Percentiles rank a stretch among this genome's conserved stretches.
These are phyloP conservation scores for Cosmorhoe ocellata DNA, from an alignment of 2,888 invertebrate genomes.

Conservation along the genomic window DNA sequence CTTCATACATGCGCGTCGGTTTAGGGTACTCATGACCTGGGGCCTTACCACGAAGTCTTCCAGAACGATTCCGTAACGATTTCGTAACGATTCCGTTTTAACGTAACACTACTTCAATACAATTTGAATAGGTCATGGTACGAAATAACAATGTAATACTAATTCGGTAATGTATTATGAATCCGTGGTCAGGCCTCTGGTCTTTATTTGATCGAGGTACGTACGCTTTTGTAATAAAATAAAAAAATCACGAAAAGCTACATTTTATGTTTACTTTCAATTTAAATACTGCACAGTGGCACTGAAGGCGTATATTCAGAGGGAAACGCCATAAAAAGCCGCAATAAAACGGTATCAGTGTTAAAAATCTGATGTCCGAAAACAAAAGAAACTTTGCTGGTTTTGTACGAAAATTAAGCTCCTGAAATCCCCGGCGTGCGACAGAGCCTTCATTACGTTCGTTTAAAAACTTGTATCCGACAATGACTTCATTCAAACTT, in stretches of 20 bases:
- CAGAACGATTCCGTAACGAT: too few relatives aligned
- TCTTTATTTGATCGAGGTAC: too few relatives aligned
- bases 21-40: too few relatives aligned
- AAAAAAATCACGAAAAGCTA: neutral
- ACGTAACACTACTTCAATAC: too few relatives aligned
- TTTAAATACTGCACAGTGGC: conserved; percentile 9
- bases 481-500: conserved; percentile 37
- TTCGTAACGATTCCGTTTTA: too few relatives aligned
- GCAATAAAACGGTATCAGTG: conserved; percentile 24
- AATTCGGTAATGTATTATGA: too few relatives aligned
- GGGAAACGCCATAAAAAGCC: conserved; percentile 10
- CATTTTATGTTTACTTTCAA: conserved; percentile 12
- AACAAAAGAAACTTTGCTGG: conserved; percentile 18
- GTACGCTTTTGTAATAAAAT: neutral
- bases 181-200: too few relatives aligned
- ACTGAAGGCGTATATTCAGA: conserved; percentile 12
- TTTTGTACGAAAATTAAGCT: conserved; percentile 12
- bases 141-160: too few relatives aligned
- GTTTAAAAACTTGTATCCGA: conserved; percentile 29
- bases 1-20: too few relatives aligned
- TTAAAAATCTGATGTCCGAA: conserved; percentile 22
- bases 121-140: too few relatives aligned
- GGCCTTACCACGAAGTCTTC: too few relatives aligned
- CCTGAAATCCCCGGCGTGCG: conserved; percentile 17
- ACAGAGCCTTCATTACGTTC: conserved; percentile 22